Conservation (phyloP, 2,888 invertebrate genomes). For the Rotaria macrura region DNA sequence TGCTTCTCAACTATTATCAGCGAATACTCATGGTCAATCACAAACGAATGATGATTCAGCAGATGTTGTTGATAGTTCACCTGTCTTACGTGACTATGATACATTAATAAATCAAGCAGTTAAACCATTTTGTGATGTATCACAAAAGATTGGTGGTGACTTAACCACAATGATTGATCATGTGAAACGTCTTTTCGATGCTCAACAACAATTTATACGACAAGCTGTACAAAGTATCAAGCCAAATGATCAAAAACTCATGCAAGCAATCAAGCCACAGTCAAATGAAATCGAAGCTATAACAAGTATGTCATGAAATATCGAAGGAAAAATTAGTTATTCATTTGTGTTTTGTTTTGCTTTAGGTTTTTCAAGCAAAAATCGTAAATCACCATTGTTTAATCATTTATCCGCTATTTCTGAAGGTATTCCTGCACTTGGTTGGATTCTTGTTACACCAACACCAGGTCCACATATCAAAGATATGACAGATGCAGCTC, state of each 20-base stretch:
- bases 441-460: slow-evolving; percentile 73
- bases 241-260: slow-evolving; percentile 8
- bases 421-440: slow-evolving; percentile 86
- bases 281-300: slow-evolving; percentile 27
- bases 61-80: background rate
- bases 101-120: slow-evolving; percentile 18
- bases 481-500: slow-evolving; percentile 94
- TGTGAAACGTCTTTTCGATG: slow-evolving; percentile 13
- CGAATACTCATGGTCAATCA: background rate
- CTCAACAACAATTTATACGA: slow-evolving; percentile 23
- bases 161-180: slow-evolving; percentile 19
- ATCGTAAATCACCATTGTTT: slow-evolving; percentile 53
- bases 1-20: background rate
- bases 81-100: slow-evolving; percentile 23
- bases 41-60: slow-evolving; percentile 8
- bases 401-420: slow-evolving; percentile 91
- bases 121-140: slow-evolving; percentile 13
- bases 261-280: slow-evolving; percentile 21
- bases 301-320: background rate
- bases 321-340: background rate
- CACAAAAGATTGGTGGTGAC: slow-evolving; percentile 24
- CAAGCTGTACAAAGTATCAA: slow-evolving; percentile 27
- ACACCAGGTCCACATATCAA: slow-evolving; percentile 82
- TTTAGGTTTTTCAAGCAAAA: slow-evolving; percentile 18
- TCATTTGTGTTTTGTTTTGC: background rate